phyloP scores from a whole-genome alignment of 2,888 invertebrate genomes.

The Pollenia griseotomentosa region DNA sequence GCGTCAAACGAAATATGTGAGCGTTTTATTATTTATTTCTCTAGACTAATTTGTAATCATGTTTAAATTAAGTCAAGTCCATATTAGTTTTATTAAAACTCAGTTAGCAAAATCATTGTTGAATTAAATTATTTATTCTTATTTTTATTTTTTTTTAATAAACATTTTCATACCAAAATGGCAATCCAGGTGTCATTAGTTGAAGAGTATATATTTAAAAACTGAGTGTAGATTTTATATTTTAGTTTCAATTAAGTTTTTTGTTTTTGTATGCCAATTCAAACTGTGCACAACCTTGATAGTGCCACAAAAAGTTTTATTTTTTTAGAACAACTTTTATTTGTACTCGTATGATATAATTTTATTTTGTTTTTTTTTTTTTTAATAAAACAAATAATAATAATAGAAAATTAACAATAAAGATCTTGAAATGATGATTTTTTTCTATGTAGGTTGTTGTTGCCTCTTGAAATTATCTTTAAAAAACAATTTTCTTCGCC shows the following conservation, averaged over 20 bases:
- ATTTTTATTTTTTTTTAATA: neutral
- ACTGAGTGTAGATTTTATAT: neutral
- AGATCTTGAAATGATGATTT: slow-evolving; percentile 32
- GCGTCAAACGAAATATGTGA: neutral
- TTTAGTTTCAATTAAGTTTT: neutral
- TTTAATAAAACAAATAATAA: slow-evolving; percentile 33
- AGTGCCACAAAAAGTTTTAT: slow-evolving; percentile 64
- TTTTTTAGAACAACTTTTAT: slow-evolving; percentile 64
- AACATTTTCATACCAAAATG: slow-evolving; percentile 30
- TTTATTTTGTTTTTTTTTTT: slow-evolving; percentile 16
- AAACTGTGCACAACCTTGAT: slow-evolving; percentile 57
- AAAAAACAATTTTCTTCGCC: neutral
- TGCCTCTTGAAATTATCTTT: slow-evolving; percentile 11
- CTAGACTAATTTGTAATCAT: slow-evolving; percentile 58
- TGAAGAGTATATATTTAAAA: slow-evolving; percentile 16
- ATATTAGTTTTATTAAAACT: slow-evolving; percentile 34
- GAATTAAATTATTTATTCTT: slow-evolving; percentile 34
- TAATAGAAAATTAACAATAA: neutral
- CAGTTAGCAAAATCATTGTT: slow-evolving; percentile 18
- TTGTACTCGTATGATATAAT: slow-evolving; percentile 36
- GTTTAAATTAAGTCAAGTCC: slow-evolving; percentile 68
- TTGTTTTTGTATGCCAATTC: slow-evolving; percentile 8
- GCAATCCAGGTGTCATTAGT: slow-evolving; percentile 63
- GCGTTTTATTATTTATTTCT: slow-evolving; percentile 19
- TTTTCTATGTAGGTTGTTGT: slow-evolving; percentile 39